Percentiles rank a stretch among this genome's conserved stretches.
Conservation (phyloP, 2,888 invertebrate species). For the Mesoligia furuncula region DNA sequence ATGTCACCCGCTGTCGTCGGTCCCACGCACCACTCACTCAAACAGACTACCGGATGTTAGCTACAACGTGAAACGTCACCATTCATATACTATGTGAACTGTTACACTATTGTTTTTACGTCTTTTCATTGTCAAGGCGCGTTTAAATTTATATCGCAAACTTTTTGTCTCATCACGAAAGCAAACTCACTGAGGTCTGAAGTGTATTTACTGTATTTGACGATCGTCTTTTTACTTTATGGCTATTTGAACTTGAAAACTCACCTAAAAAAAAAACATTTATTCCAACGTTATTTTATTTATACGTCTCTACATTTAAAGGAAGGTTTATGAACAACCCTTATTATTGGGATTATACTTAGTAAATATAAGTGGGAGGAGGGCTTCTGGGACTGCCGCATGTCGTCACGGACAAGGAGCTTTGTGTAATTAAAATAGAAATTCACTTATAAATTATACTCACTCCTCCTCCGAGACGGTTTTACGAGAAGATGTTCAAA, state of each 20-base stretch:
- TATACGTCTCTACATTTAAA: background rate
- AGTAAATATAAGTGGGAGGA: no score
- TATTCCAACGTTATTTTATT: background rate
- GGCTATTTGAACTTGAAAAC: constrained; percentile 11
- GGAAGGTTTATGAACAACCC: background rate
- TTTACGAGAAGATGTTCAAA: no score
- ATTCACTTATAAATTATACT: no score
- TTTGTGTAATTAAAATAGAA: no score
- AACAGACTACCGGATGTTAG: constrained; percentile 63
- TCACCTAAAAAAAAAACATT: background rate
- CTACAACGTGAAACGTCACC: constrained; percentile 60
- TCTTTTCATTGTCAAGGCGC: constrained; percentile 65
- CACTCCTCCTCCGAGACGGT: no score
- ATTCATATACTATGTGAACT: constrained; percentile 67
- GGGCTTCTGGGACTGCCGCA: no score
- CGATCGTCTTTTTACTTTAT: background rate
- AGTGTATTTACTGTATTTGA: background rate
- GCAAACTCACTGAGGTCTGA: constrained; percentile 15
- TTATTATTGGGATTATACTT: background rate
- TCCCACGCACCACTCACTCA: constrained; percentile 34
- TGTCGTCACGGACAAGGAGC: no score
- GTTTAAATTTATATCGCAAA: constrained; percentile 27
- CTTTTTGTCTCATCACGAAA: constrained; percentile 45
- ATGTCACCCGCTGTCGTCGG: constrained; percentile 39
- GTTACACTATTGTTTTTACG: constrained; percentile 65